Evolutionary conservation across 1,140 invertebrate genomes (phyloP).

Genomic region (Mamestra configurata): DNA sequence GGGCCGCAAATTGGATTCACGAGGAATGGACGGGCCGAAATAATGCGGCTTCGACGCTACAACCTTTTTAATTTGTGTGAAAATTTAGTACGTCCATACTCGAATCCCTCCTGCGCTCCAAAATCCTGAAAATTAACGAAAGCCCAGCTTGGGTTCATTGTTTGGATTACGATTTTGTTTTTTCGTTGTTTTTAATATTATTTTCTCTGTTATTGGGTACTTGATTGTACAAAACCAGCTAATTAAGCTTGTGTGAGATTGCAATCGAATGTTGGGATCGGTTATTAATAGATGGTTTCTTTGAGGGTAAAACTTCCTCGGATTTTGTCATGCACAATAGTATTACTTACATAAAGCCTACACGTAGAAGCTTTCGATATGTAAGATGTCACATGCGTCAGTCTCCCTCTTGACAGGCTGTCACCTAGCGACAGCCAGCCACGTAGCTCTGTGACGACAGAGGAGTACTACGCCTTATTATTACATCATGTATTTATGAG

Average conservation of each 20-base stretch:
- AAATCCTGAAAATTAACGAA: conserved; percentile 34
- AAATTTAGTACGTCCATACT: conserved; percentile 55
- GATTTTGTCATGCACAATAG: too few species aligned
- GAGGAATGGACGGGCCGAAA: conserved; percentile 69
- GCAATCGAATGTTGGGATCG: background rate
- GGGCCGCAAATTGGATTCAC: conserved; percentile 73
- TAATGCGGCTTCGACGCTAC: conserved; percentile 66
- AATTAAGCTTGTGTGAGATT: background rate
- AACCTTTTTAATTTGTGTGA: conserved; percentile 67
- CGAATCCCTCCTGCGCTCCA: conserved; percentile 14
- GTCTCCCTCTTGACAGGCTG: too few species aligned
- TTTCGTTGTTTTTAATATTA: background rate
- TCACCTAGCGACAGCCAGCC: background rate
- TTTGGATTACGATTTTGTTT: conserved; percentile 15
- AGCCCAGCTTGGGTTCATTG: conserved; percentile 2
- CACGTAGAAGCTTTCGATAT: too few species aligned
- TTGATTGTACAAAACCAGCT: background rate
- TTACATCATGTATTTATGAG: background rate
- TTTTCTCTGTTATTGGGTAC: background rate
- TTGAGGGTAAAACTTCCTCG: too few species aligned
- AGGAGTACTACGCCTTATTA: too few species aligned
- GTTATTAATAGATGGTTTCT: background rate
- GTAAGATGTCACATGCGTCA: too few species aligned
- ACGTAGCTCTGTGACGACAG: too few species aligned
- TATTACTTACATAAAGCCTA: too few species aligned